These are phyloP conservation scores for Nymphalis io DNA, from an alignment of 1,140 invertebrate genomes.

Conservation along the genomic window DNA sequence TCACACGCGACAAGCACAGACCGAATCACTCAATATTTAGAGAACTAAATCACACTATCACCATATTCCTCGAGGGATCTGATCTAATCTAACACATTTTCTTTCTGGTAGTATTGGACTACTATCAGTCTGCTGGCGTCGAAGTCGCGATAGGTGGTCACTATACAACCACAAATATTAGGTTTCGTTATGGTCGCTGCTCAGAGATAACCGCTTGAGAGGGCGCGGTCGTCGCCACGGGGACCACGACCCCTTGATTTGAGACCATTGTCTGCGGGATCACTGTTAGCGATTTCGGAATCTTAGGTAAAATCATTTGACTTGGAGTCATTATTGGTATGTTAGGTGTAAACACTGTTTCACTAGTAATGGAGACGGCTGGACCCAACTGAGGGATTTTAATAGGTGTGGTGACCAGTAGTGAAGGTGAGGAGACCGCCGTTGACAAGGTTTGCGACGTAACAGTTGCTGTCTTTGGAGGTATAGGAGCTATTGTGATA, in stretches of 20 bases:
- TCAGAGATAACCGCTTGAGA: slow-evolving; percentile 28
- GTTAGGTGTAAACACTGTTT: slow-evolving; percentile 42
- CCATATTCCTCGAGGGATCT: background rate
- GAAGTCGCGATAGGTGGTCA: slow-evolving; percentile 35
- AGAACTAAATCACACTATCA: slow-evolving; percentile 4
- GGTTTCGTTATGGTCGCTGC: slow-evolving; percentile 65
- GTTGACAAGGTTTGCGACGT: slow-evolving; percentile 56
- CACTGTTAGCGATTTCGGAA: slow-evolving; percentile 88
- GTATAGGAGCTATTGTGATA: slow-evolving; percentile 76
- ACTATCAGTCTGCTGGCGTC: background rate
- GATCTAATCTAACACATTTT: background rate
- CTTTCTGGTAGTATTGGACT: background rate
- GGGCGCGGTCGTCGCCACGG: slow-evolving; percentile 33
- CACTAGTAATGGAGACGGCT: slow-evolving; percentile 56
- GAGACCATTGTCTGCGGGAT: slow-evolving; percentile 83
- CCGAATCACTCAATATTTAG: slow-evolving; percentile 6
- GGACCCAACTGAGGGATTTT: slow-evolving; percentile 58
- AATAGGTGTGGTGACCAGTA: slow-evolving; percentile 54
- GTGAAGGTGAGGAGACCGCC: slow-evolving; percentile 46
- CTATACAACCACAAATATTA: slow-evolving; percentile 62
- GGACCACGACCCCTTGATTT: slow-evolving; percentile 81
- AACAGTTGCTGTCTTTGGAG: slow-evolving; percentile 61
- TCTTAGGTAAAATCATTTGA: slow-evolving; percentile 83
- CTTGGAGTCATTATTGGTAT: slow-evolving; percentile 40
- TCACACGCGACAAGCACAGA: slow-evolving; percentile 36